Percentiles rank a stretch among this genome's conserved stretches.
Evolutionary conservation across 2,888 invertebrate genomes (phyloP).

Genomic region (Ceriagrion tenellum): DNA sequence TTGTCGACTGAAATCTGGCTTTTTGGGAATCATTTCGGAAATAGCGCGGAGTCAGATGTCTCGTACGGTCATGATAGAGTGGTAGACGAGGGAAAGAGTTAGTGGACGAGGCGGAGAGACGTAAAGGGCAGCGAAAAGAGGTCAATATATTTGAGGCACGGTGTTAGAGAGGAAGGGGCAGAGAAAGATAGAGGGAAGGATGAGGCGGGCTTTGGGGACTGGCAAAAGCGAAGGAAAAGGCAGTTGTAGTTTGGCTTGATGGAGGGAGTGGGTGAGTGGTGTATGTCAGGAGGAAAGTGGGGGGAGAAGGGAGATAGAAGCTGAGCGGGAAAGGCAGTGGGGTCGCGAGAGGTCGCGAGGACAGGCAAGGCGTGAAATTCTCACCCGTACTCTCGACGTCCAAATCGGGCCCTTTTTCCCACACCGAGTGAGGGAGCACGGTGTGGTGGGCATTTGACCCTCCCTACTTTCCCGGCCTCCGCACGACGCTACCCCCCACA

Average conservation of each 20-base stretch:
- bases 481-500: neutral
- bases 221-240: neutral
- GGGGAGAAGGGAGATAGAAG: neutral
- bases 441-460: neutral
- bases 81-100: too few species aligned
- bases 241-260: neutral
- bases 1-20: too few species aligned
- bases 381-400: slow-evolving; percentile 20
- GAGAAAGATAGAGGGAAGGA: neutral
- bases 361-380: slow-evolving; percentile 61
- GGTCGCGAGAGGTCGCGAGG: neutral
- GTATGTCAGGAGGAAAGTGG: neutral
- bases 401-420: slow-evolving; percentile 29
- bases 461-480: neutral
- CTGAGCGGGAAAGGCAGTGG: neutral
- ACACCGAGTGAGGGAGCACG: neutral
- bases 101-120: neutral
- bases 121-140: neutral
- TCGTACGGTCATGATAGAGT: too few species aligned
- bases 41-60: too few species aligned
- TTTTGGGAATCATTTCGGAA: too few species aligned
- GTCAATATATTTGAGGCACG: neutral
- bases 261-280: too few species aligned
- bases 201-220: too few species aligned
- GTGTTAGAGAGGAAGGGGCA: too few species aligned